Percentiles rank a stretch among this genome's conserved stretches.
Evolutionary conservation across 2,797 vertebrate species (phyloP).

Genomic region (Pangasius larnaudii): DNA sequence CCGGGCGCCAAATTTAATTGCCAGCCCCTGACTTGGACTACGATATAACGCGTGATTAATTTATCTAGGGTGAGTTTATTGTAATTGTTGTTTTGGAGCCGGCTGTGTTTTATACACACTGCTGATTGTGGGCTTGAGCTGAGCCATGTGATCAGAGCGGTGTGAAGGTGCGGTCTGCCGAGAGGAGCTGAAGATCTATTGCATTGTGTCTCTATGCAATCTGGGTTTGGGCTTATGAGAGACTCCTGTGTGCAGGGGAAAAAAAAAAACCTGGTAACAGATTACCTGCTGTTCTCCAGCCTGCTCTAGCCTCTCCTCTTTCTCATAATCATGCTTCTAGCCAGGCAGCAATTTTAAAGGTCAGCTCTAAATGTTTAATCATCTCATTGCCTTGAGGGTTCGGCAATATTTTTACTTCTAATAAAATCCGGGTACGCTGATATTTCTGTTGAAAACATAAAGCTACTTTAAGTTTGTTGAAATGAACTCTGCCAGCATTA

Average conservation of each 20-base stretch:
- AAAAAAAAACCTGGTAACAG: slow-evolving; percentile 36
- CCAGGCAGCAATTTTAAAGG: slow-evolving; percentile 48
- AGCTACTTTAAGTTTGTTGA: neutral
- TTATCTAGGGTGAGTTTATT: slow-evolving; percentile 8
- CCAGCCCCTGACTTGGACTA: neutral
- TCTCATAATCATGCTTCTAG: slow-evolving; percentile 31
- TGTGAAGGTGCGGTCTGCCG: slow-evolving; percentile 30
- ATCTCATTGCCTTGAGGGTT: slow-evolving; percentile 23
- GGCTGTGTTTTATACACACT: neutral
- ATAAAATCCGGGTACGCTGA: slow-evolving; percentile 13
- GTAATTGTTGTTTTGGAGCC: neutral
- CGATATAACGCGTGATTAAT: neutral
- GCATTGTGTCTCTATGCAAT: slow-evolving; percentile 45
- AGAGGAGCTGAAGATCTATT: slow-evolving; percentile 41
- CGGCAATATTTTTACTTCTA: slow-evolving; percentile 47
- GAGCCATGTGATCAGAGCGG: slow-evolving; percentile 10
- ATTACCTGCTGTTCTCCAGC: slow-evolving; percentile 44
- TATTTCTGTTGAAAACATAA: slow-evolving; percentile 36
- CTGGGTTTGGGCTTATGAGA: slow-evolving; percentile 62
- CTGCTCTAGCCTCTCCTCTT: slow-evolving; percentile 22
- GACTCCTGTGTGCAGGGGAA: slow-evolving; percentile 20
- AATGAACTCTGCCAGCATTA: neutral
- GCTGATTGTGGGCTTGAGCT: slow-evolving; percentile 10
- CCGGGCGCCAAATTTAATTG: neutral
- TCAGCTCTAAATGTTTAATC: slow-evolving; percentile 50